These are phyloP conservation scores for Hemitrygon akajei DNA, from an alignment of 2,797 vertebrate genomes.

Conservation along the genomic window DNA sequence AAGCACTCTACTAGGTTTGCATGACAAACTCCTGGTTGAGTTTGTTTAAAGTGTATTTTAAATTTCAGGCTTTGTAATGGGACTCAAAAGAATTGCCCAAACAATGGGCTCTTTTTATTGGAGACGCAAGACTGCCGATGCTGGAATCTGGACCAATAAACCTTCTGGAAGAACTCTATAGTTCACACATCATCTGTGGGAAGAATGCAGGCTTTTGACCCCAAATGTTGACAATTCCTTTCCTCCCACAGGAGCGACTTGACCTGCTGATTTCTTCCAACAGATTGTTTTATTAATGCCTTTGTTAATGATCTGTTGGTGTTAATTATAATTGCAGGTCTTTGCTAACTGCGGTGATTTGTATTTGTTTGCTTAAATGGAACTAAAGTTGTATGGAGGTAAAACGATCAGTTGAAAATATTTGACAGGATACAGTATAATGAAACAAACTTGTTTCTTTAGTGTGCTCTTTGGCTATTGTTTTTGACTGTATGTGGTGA, in stretches of 20 bases:
- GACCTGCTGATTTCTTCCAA: too few relatives aligned
- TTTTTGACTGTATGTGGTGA: neutral
- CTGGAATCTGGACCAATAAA: too few relatives aligned
- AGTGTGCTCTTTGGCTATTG: neutral
- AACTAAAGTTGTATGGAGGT: neutral
- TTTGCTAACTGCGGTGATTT: neutral
- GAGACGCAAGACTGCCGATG: too few relatives aligned
- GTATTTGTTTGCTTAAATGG: neutral
- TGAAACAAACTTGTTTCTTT: neutral
- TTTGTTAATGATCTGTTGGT: neutral
- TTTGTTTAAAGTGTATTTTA: neutral
- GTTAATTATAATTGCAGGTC: neutral
- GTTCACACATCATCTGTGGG: too few relatives aligned
- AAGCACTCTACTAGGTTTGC: neutral
- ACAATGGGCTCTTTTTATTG: too few relatives aligned
- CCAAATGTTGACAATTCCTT: neutral
- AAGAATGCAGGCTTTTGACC: too few relatives aligned
- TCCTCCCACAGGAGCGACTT: too few relatives aligned
- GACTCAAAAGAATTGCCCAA: neutral
- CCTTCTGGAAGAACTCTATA: too few relatives aligned
- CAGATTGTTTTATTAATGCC: too few relatives aligned
- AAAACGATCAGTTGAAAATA: neutral
- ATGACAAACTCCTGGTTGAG: too few relatives aligned
- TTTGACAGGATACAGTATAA: neutral
- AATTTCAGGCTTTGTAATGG: neutral